phyloP scores from a whole-genome alignment of 2,888 invertebrate genomes.

The Mimachlamys varia region DNA sequence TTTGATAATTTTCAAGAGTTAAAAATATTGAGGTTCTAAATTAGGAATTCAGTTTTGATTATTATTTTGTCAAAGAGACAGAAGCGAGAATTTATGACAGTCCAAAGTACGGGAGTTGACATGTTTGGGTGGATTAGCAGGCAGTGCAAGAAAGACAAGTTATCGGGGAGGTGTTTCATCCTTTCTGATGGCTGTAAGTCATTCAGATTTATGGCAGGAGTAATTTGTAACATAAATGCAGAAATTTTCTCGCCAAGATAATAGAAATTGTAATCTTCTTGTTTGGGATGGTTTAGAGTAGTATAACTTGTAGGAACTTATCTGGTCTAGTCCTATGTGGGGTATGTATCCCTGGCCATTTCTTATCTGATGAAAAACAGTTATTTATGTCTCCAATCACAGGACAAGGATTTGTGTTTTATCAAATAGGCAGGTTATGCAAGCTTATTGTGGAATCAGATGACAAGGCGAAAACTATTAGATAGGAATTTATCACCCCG shows the following conservation, averaged over 20 bases:
- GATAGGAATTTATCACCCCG: slow-evolving; percentile 51
- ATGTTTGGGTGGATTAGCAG: background rate
- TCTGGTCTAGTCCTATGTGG: slow-evolving; percentile 1
- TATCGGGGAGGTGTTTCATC: background rate
- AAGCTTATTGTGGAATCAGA: slow-evolving; percentile 51
- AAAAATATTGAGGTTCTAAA: background rate
- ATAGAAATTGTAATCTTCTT: slow-evolving; percentile 31
- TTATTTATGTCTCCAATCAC: slow-evolving; percentile 52
- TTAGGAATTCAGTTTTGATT: background rate
- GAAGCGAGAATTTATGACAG: background rate
- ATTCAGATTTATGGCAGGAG: slow-evolving; percentile 20
- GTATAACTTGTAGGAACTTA: background rate
- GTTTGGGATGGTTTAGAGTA: slow-evolving; percentile 23
- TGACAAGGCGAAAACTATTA: slow-evolving; percentile 50
- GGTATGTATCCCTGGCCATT: slow-evolving; percentile 24
- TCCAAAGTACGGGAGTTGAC: slow-evolving; percentile 27
- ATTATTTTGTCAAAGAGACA: background rate
- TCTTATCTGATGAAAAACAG: slow-evolving; percentile 53
- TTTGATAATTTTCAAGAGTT: background rate
- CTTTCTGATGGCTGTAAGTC: slow-evolving; percentile 27
- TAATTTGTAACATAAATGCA: slow-evolving; percentile 36
- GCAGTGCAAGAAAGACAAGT: background rate
- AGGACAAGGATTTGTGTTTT: slow-evolving; percentile 46
- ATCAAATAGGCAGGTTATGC: slow-evolving; percentile 52
- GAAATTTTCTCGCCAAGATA: slow-evolving; percentile 17